phyloP scores from a whole-genome alignment of 2,888 invertebrate genomes.

The Linnaemya vulpina region DNA sequence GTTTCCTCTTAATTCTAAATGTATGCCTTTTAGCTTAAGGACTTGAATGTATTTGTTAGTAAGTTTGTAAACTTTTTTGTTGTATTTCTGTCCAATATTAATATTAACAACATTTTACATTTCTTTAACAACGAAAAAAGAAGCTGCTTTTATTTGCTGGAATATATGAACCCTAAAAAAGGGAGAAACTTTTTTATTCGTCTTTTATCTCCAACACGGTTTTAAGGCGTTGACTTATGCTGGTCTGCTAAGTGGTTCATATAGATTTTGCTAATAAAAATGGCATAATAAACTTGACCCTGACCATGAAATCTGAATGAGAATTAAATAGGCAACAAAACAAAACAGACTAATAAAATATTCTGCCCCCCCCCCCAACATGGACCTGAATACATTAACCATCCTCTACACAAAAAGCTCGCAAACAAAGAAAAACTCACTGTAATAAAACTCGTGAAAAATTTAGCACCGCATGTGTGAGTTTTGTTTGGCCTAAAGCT shows the following conservation, averaged over 20 bases:
- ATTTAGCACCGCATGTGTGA: background rate
- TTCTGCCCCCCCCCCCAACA: background rate
- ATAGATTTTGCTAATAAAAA: background rate
- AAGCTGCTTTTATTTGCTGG: background rate
- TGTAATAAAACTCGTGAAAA: background rate
- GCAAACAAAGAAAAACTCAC: background rate
- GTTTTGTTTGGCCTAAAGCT: background rate
- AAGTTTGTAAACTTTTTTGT: background rate
- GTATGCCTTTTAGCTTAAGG: background rate
- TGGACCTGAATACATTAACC: background rate
- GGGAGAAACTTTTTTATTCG: background rate
- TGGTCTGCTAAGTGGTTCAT: background rate
- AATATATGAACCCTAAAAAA: background rate
- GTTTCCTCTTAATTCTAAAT: no score
- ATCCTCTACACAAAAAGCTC: background rate
- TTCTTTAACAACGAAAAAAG: background rate
- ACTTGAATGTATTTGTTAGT: background rate
- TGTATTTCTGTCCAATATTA: background rate
- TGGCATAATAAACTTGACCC: slow-evolving; percentile 11
- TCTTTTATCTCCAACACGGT: background rate
- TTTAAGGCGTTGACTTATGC: background rate
- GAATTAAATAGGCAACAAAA: background rate
- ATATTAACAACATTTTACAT: slow-evolving; percentile 28
- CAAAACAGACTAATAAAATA: background rate
- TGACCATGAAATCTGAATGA: slow-evolving; percentile 20